phyloP scores from a whole-genome alignment of 2,888 invertebrate genomes.

The Cryptus viduatorius region DNA sequence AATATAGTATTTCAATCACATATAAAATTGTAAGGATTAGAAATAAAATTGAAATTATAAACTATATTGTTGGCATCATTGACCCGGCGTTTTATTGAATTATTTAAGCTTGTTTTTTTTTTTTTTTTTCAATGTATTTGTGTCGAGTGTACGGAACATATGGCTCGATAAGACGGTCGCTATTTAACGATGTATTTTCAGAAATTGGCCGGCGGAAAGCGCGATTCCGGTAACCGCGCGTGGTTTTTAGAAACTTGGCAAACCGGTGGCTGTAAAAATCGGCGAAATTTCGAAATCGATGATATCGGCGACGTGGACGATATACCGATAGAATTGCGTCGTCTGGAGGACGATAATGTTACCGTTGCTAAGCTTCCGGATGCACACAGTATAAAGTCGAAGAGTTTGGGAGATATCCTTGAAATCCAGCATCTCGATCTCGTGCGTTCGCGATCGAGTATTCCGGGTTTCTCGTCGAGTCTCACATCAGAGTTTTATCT shows the following conservation, averaged over 20 bases:
- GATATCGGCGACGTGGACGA: slow-evolving; percentile 90
- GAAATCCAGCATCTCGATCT: slow-evolving; percentile 90
- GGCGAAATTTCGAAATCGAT: slow-evolving; percentile 77
- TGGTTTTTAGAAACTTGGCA: slow-evolving; percentile 95
- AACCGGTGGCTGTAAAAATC: slow-evolving; percentile 60
- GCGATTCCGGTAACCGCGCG: slow-evolving; percentile 88
- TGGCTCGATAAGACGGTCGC: no score
- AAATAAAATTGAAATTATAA: no score
- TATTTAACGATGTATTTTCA: slow-evolving; percentile 80
- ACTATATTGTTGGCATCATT: no score
- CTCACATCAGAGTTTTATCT: slow-evolving; percentile 77
- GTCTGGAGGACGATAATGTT: slow-evolving; percentile 89
- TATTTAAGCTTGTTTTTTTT: no score
- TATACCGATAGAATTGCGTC: slow-evolving; percentile 94
- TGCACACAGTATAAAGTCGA: slow-evolving; percentile 89
- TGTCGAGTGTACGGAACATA: not conserved
- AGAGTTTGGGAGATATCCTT: slow-evolving; percentile 93
- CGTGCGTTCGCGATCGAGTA: slow-evolving; percentile 91
- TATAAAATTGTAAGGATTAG: no score
- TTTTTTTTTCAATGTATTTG: no score
- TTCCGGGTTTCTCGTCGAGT: slow-evolving; percentile 87
- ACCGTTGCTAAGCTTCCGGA: slow-evolving; percentile 72
- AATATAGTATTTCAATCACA: no score
- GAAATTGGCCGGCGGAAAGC: slow-evolving; percentile 91
- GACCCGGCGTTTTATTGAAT: no score